Conservation (phyloP, 2,113 vertebrate genomes). For the Corythoichthys haematopterus region DNA sequence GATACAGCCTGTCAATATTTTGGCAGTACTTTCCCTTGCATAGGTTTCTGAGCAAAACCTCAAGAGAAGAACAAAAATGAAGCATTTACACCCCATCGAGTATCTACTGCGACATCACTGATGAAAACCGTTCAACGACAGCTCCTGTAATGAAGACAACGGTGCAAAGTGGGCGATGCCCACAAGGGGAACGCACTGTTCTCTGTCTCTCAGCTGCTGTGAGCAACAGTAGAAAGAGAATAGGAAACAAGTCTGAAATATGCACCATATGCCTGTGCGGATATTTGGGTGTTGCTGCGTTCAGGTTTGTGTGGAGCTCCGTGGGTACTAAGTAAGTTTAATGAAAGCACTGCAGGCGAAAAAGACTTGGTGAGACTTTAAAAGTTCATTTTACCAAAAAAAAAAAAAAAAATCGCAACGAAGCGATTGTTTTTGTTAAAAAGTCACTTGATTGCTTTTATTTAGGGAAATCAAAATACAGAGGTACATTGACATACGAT, state of each 20-base stretch:
- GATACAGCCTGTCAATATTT: background rate
- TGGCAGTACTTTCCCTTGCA: background rate
- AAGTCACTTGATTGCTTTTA: background rate
- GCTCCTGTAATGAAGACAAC: constrained; percentile 59
- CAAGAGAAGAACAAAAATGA: background rate
- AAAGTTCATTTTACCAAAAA: background rate
- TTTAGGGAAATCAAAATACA: too few species aligned
- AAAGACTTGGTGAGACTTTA: constrained; percentile 15
- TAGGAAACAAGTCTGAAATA: constrained; percentile 56
- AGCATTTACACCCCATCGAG: constrained; percentile 12
- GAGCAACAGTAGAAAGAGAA: constrained; percentile 64
- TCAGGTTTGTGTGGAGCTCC: constrained; percentile 39
- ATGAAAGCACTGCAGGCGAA: constrained; percentile 6
- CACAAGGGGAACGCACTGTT: constrained; percentile 52
- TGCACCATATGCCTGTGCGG: constrained; percentile 45
- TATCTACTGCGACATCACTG: constrained; percentile 32
- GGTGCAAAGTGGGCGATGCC: constrained; percentile 54
- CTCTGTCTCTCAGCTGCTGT: constrained; percentile 45
- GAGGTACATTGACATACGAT: too few species aligned
- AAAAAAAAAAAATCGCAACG: background rate
- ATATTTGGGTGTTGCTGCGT: constrained; percentile 3
- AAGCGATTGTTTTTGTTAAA: constrained; percentile 2
- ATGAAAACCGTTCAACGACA: constrained; percentile 61
- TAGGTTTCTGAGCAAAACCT: background rate
- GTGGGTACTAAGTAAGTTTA: constrained; percentile 17